These are phyloP conservation scores for Lepidurus packardi DNA, from an alignment of 1,140 invertebrate species.

Conservation along the genomic window DNA sequence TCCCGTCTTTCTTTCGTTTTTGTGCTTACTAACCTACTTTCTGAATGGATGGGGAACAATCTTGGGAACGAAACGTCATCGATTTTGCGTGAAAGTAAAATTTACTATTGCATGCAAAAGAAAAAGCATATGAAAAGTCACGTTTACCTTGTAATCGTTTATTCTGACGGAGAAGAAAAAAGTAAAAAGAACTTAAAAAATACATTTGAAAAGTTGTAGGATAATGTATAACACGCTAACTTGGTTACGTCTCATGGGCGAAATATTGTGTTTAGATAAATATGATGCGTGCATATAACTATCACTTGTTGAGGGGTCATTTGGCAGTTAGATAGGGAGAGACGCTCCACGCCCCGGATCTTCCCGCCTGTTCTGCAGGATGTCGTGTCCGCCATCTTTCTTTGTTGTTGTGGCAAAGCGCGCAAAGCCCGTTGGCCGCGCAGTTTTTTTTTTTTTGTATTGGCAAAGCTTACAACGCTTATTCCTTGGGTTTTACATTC, in stretches of 20 bases:
- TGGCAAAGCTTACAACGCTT: background rate
- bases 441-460: background rate
- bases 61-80: background rate
- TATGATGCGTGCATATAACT: background rate
- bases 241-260: background rate
- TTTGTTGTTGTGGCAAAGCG: background rate
- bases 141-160: background rate
- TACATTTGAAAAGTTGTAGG: background rate
- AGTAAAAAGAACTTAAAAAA: background rate
- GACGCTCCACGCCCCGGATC: background rate
- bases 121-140: background rate
- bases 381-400: background rate
- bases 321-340: background rate
- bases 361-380: background rate
- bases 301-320: background rate
- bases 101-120: background rate
- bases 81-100: slow-evolving; percentile 6
- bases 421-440: background rate
- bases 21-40: background rate
- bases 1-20: background rate
- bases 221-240: background rate
- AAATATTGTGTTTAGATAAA: background rate
- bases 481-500: background rate
- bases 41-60: background rate
- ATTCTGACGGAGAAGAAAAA: background rate